phyloP scores from a whole-genome alignment of 2,113 vertebrate genomes.

The Odontophorus gujanensis region DNA sequence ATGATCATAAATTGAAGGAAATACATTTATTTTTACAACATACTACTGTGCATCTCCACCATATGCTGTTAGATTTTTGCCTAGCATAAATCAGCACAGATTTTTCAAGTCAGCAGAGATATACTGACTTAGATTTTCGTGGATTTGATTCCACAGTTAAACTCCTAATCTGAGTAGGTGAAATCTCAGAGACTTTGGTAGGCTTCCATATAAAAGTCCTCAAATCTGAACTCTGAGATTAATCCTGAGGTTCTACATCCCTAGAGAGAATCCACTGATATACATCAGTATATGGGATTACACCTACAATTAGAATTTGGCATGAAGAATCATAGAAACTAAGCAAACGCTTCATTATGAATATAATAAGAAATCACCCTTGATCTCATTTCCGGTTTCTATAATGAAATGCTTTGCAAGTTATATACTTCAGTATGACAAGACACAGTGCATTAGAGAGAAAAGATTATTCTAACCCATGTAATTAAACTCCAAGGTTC shows the following conservation, averaged over 20 bases:
- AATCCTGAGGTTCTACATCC: not conserved
- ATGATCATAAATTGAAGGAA: not conserved
- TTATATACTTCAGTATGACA: not conserved
- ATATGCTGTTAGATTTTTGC: not conserved
- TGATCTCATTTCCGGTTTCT: not conserved
- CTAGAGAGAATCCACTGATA: not conserved
- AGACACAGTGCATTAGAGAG: not conserved
- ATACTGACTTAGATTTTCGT: not conserved
- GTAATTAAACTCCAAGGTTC: slow-evolving; percentile 33
- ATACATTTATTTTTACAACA: not conserved
- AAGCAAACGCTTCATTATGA: not conserved
- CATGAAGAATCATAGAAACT: not conserved
- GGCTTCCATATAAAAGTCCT: not conserved
- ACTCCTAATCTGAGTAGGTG: not conserved
- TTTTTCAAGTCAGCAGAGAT: not conserved
- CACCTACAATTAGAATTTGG: not conserved
- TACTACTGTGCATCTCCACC: not conserved
- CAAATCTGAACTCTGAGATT: not conserved
- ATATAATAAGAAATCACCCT: not conserved
- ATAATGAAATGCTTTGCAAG: not conserved
- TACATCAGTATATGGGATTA: not conserved
- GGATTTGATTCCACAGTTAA: not conserved
- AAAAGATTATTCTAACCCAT: not conserved
- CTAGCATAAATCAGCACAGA: not conserved
- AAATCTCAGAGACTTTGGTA: not conserved